Evolutionary conservation across 2,797 vertebrate species (phyloP).

Genomic region (Mus spretus): DNA sequence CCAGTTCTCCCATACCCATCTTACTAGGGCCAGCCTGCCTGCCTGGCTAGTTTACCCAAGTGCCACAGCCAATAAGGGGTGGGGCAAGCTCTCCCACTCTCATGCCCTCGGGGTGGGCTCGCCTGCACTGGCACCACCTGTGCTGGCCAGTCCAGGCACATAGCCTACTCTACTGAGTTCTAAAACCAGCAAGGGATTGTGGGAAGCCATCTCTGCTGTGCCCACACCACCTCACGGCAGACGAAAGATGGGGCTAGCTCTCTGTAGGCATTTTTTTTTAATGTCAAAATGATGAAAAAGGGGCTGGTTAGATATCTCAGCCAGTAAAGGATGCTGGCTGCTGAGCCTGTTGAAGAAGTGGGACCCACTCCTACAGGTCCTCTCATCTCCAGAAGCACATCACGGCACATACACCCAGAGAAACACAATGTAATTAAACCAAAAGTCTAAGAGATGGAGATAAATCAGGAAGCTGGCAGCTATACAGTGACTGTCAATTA

Average conservation of each 20-base stretch:
- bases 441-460: background rate
- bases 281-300: background rate
- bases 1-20: background rate
- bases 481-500: background rate
- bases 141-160: background rate
- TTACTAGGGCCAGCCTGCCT: background rate
- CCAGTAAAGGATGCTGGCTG: no score
- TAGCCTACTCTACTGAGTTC: background rate
- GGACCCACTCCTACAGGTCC: background rate
- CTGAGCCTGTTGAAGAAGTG: background rate
- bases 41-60: background rate
- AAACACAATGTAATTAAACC: background rate
- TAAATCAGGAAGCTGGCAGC: background rate
- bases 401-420: background rate
- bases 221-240: background rate
- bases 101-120: background rate
- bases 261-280: background rate
- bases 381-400: background rate
- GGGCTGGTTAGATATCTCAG: background rate
- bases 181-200: background rate
- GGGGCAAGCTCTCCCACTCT: background rate
- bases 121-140: background rate
- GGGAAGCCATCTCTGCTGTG: background rate
- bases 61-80: background rate
- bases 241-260: background rate